Conservation (phyloP, 1,140 invertebrate genomes). For the Varroa destructor region DNA sequence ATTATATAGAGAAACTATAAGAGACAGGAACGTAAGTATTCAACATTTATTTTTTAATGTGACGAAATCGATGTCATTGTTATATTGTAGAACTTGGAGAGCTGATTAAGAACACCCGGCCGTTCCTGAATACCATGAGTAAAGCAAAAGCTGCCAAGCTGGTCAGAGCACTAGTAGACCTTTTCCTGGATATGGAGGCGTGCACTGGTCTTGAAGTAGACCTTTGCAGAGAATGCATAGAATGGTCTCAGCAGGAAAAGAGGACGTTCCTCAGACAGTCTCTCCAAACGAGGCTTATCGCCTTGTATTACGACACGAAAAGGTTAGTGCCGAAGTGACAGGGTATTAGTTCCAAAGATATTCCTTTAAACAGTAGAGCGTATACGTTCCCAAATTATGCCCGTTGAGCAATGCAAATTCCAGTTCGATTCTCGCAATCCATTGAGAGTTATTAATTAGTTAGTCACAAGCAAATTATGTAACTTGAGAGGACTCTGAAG, state of each 20-base stretch:
- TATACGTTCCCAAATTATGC: neutral
- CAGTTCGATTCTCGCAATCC: no score
- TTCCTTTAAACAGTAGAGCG: neutral
- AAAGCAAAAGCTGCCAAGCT: conserved; percentile 98
- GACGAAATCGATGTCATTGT: conserved; percentile 25
- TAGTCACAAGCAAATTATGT: no score
- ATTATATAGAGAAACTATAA: neutral
- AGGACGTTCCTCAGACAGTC: conserved; percentile 92
- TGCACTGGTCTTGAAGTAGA: conserved; percentile 66
- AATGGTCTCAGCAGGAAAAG: conserved; percentile 96
- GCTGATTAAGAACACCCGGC: conserved; percentile 80
- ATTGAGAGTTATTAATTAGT: no score
- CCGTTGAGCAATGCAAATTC: no score
- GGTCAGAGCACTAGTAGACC: conserved; percentile 85
- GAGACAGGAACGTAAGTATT: neutral
- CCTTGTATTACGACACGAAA: conserved; percentile 82
- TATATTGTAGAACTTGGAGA: conserved; percentile 59
- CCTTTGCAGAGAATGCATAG: conserved; percentile 82
- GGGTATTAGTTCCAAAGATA: conserved; percentile 30
- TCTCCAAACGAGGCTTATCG: conserved; percentile 78
- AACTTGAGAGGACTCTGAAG: no score
- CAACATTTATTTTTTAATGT: conserved; percentile 2
- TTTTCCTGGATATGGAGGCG: conserved; percentile 90
- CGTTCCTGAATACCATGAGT: conserved; percentile 78
- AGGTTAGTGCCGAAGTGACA: conserved; percentile 43